phyloP scores from a whole-genome alignment of 1,140 invertebrate species.

The Eupeodes corollae region DNA sequence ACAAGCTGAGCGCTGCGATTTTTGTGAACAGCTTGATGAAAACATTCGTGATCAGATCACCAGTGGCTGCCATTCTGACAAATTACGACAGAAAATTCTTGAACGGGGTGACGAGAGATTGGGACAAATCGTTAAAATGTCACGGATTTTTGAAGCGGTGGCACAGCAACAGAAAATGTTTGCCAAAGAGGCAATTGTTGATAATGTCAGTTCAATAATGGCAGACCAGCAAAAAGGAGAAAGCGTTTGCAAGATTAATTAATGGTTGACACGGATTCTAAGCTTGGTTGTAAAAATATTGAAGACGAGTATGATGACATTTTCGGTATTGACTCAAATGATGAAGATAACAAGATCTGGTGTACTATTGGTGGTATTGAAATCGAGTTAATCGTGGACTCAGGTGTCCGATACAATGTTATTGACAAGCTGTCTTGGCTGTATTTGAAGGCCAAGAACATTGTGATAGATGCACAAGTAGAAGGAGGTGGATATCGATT shows the following conservation, averaged over 20 bases:
- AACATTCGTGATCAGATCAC: neutral
- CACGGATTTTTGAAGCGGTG: neutral
- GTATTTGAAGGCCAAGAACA: too few relatives aligned
- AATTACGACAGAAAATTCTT: neutral
- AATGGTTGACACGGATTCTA: neutral
- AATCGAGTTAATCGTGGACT: neutral
- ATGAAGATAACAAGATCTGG: neutral
- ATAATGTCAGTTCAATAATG: neutral
- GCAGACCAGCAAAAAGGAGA: neutral
- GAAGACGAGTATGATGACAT: neutral
- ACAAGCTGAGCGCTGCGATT: neutral
- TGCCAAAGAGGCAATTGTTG: neutral
- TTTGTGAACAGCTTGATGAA: neutral
- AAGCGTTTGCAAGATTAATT: neutral
- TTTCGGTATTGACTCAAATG: neutral
- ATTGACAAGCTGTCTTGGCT: neutral
- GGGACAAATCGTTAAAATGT: neutral
- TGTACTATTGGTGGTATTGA: neutral
- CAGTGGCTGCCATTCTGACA: neutral
- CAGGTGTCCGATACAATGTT: neutral
- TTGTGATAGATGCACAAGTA: too few relatives aligned
- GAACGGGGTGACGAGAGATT: neutral
- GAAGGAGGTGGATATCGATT: too few relatives aligned
- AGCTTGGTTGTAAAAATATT: too few relatives aligned
- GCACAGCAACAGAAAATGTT: neutral